A percentile compares a stretch with the other conserved stretches of the same genome.
These are phyloP conservation scores for Ammospiza caudacuta DNA, from an alignment of 2,113 vertebrate species.

Conservation along the genomic window DNA sequence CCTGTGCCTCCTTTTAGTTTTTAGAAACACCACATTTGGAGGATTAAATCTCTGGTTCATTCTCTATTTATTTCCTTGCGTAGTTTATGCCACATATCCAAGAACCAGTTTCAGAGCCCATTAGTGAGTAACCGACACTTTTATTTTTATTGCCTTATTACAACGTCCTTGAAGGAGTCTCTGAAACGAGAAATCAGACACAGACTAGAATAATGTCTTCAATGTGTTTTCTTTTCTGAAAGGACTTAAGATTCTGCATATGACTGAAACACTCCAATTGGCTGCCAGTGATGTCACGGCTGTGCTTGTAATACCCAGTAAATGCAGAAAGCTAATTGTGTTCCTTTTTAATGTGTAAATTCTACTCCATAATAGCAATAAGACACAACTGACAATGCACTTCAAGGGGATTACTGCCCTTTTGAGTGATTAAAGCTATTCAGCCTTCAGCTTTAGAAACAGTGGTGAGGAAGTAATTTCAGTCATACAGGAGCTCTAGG, in stretches of 20 bases:
- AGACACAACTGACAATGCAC: constrained; percentile 32
- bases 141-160: constrained; percentile 29
- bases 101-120: constrained; percentile 4
- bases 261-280: background rate
- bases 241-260: constrained; percentile 11
- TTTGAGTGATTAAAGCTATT: constrained; percentile 52
- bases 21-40: background rate
- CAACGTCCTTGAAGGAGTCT: constrained; percentile 25
- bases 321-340: constrained; percentile 68
- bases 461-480: constrained; percentile 51
- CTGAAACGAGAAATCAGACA: constrained; percentile 33
- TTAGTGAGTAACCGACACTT: background rate
- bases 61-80: constrained; percentile 30
- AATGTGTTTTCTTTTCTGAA: constrained; percentile 43
- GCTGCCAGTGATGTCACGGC: constrained; percentile 44
- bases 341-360: constrained; percentile 66
- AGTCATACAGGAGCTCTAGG: constrained; percentile 16
- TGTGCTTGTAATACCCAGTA: constrained; percentile 37
- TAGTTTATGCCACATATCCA: background rate
- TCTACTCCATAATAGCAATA: constrained; percentile 30
- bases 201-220: constrained; percentile 28
- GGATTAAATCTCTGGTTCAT: constrained; percentile 13
- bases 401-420: constrained; percentile 55
- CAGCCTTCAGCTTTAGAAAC: constrained; percentile 50
- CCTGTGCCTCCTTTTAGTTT: background rate